Conservation (phyloP, 2,113 vertebrate genomes). For the Psophia crepitans region DNA sequence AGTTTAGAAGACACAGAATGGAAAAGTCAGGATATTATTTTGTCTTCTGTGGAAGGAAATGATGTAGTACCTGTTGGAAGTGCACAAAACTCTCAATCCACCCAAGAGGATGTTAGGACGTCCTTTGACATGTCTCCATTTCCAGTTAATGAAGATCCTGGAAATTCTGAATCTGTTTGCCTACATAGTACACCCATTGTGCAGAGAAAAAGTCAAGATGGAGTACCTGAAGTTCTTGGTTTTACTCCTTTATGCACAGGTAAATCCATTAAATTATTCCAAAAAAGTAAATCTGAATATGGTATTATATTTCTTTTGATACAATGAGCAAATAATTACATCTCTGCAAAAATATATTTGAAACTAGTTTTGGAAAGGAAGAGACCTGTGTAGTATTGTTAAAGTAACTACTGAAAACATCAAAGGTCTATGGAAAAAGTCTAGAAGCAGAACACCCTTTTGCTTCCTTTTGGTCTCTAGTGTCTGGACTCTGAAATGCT, state of each 20-base stretch:
- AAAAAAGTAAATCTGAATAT: background rate
- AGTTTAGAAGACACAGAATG: slow-evolving; percentile 50
- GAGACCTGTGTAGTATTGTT: background rate
- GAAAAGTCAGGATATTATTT: slow-evolving; percentile 39
- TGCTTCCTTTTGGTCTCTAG: background rate
- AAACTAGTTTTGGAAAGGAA: background rate
- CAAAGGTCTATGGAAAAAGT: background rate
- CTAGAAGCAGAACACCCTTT: background rate
- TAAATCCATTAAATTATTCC: slow-evolving; percentile 57
- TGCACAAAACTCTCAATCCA: slow-evolving; percentile 30
- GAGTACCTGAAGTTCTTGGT: slow-evolving; percentile 71
- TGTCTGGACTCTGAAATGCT: background rate
- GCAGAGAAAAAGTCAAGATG: slow-evolving; percentile 62
- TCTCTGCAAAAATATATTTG: background rate
- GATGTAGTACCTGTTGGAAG: background rate
- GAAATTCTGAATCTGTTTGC: slow-evolving; percentile 60
- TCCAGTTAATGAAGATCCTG: slow-evolving; percentile 35
- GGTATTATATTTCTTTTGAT: background rate
- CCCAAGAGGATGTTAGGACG: slow-evolving; percentile 5
- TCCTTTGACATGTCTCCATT: slow-evolving; percentile 61
- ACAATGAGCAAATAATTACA: background rate
- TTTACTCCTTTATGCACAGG: slow-evolving; percentile 83
- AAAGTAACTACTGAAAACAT: background rate
- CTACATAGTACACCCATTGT: slow-evolving; percentile 85
- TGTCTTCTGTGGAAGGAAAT: slow-evolving; percentile 54